These are phyloP conservation scores for Eupithecia centaureata DNA, from an alignment of 2,888 invertebrate species.

Conservation along the genomic window DNA sequence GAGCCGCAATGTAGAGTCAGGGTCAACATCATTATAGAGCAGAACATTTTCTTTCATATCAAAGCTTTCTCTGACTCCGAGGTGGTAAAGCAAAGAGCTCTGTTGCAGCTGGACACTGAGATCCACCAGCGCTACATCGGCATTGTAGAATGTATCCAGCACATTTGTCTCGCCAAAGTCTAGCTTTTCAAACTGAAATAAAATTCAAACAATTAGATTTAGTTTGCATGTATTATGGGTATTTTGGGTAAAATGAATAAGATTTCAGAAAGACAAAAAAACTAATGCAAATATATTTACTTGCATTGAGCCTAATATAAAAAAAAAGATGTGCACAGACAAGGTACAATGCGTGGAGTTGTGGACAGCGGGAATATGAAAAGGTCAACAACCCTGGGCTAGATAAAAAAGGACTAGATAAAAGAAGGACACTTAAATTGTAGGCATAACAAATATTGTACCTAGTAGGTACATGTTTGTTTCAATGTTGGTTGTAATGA, in stretches of 20 bases:
- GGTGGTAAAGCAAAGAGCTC: slow-evolving; percentile 96
- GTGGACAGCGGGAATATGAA: not conserved
- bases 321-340: not conserved
- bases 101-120: slow-evolving; percentile 96
- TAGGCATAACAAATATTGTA: not conserved
- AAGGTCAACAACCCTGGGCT: not conserved
- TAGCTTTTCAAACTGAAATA: slow-evolving; percentile 94
- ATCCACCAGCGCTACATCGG: slow-evolving; percentile 98
- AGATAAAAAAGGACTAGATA: not conserved
- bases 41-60: slow-evolving; percentile 98
- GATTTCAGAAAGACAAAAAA: not conserved
- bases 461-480: not conserved
- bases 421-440: not conserved
- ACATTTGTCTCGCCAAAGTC: slow-evolving; percentile 99
- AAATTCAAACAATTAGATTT: not conserved
- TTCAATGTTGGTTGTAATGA: not conserved
- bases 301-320: not conserved
- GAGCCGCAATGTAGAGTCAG: slow-evolving; percentile 93
- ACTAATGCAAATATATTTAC: not conserved
- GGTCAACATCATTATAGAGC: slow-evolving; percentile 94
- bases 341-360: not conserved
- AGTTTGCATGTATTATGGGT: no score
- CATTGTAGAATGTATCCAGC: slow-evolving; percentile 98
- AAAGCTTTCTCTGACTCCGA: slow-evolving; percentile 98
- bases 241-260: no score